Percentiles rank a stretch among this genome's conserved stretches.
These are phyloP conservation scores for Zaprionus inermis DNA, from an alignment of 1,140 invertebrate genomes.

Conservation along the genomic window DNA sequence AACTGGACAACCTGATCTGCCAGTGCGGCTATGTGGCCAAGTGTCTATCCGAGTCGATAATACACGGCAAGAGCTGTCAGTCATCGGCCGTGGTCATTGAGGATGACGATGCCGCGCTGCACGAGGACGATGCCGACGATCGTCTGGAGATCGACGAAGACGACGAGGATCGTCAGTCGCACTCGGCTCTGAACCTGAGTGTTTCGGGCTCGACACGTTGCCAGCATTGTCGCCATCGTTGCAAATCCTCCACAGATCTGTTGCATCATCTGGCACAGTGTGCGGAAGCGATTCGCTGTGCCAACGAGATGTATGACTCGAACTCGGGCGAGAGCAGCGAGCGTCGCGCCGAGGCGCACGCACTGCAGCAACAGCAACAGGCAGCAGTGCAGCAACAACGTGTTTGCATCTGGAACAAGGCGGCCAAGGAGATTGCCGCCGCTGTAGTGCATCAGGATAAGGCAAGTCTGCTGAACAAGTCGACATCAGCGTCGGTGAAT, in stretches of 20 bases:
- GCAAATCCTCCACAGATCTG: conserved; percentile 92
- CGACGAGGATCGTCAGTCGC: conserved; percentile 72
- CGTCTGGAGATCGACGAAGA: conserved; percentile 75
- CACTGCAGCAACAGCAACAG: conserved; percentile 58
- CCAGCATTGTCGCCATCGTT: conserved; percentile 92
- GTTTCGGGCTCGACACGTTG: conserved; percentile 89
- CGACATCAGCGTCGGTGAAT: neutral
- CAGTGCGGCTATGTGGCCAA: conserved; percentile 92
- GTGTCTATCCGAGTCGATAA: conserved; percentile 91
- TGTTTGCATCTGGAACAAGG: conserved; percentile 89
- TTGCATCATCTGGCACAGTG: conserved; percentile 90
- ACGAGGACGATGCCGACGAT: conserved; percentile 73
- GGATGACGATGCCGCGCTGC: conserved; percentile 84
- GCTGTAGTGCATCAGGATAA: conserved; percentile 75
- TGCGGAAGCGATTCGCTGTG: conserved; percentile 84
- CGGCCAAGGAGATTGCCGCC: conserved; percentile 79
- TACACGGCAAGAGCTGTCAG: conserved; percentile 89
- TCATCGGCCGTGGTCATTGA: conserved; percentile 68
- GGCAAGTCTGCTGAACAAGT: conserved; percentile 42
- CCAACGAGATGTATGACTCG: conserved; percentile 82
- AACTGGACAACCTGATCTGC: conserved; percentile 88
- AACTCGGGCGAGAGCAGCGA: conserved; percentile 77
- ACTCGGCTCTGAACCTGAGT: conserved; percentile 77
- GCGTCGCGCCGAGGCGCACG: conserved; percentile 45
- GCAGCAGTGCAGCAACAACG: conserved; percentile 78